Evolutionary conservation across 2,113 vertebrate species (phyloP), one percentile per base, ranked within the genome.

Genomic region (Myocastor coypus): DNA sequence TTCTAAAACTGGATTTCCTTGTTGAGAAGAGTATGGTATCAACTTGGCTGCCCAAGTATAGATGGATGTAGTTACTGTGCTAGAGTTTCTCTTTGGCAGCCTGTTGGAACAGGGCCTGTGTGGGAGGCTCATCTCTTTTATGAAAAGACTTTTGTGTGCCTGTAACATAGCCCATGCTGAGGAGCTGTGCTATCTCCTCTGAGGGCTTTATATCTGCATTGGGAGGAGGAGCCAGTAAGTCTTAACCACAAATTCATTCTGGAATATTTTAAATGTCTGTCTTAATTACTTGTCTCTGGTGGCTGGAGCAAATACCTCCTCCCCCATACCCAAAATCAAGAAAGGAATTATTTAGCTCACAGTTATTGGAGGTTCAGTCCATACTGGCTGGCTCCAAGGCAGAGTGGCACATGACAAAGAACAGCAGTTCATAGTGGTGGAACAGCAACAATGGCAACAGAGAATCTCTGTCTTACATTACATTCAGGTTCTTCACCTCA

Each of bases 1-100:
- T 57, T 93, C 95, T 78, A 78, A 78, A 93, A 55, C 55, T 37
- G 90, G 37, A 55, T 92, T 88, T 96, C 19, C 8, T 83, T 92
- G 20, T 63, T 94, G 83, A 86, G 61, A 57, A 55, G 32, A 88
- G 75, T 94, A 52, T 11, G 94, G n/a, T 78, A 83, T 24, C 88
- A 81, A n/a, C 52, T 66, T 69, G n/a, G 34, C 80, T 68, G n/a
- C 30, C 28, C 26, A 34, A 16, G 34, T 77, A 50, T 92, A 64
- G 81, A 68, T 69, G 87, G 69, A 59, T n/a, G 73, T 57, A 37
- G 77, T 89, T 69, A 68, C 1, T 85, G 46, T 83, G 83, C 42
- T 86, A 85, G 61, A 64, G 52, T 92, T 94, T 93, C 71, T 92
- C 0, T 40, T 87, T 89, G 92, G 75, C 85, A 59, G 61, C 69